Evolutionary conservation across 2,797 vertebrate species (phyloP).

Genomic region (Coreius guichenoti): DNA sequence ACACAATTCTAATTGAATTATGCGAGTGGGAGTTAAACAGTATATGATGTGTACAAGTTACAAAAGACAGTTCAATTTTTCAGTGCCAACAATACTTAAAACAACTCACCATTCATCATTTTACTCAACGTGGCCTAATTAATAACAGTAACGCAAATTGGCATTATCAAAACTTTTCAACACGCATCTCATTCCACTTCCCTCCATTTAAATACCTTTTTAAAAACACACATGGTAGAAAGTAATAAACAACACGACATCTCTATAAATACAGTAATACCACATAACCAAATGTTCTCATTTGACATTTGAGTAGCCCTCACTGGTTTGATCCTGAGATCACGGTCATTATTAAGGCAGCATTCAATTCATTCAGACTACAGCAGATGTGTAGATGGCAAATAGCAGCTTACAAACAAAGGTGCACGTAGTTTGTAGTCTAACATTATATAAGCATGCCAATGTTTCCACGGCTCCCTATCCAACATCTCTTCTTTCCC

Average conservation of each 20-base stretch:
- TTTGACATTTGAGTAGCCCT: constrained; percentile 73
- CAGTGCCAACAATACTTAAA: constrained; percentile 4
- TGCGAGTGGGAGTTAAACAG: background rate
- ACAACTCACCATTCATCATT: background rate
- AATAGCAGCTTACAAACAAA: constrained; percentile 60
- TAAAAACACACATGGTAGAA: background rate
- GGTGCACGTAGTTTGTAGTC: constrained; percentile 60
- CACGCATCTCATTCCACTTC: background rate
- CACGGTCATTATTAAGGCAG: constrained; percentile 77
- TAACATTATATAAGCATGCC: background rate
- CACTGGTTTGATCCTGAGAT: constrained; percentile 76
- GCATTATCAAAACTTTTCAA: constrained; percentile 3
- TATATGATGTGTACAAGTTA: constrained; percentile 5
- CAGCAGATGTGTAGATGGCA: constrained; percentile 61
- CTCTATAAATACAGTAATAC: constrained; percentile 8
- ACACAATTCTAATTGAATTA: constrained; percentile 18
- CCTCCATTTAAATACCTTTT: background rate
- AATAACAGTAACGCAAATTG: constrained; percentile 2
- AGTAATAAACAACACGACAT: constrained; percentile 23
- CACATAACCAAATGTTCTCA: constrained; percentile 51
- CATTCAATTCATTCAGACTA: constrained; percentile 68
- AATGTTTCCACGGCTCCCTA: background rate
- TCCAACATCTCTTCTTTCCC: background rate
- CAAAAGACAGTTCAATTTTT: constrained; percentile 1
- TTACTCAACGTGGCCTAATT: background rate